Evolutionary conservation across 2,888 invertebrate species (phyloP).

Genomic region (Ormyrus labotus): DNA sequence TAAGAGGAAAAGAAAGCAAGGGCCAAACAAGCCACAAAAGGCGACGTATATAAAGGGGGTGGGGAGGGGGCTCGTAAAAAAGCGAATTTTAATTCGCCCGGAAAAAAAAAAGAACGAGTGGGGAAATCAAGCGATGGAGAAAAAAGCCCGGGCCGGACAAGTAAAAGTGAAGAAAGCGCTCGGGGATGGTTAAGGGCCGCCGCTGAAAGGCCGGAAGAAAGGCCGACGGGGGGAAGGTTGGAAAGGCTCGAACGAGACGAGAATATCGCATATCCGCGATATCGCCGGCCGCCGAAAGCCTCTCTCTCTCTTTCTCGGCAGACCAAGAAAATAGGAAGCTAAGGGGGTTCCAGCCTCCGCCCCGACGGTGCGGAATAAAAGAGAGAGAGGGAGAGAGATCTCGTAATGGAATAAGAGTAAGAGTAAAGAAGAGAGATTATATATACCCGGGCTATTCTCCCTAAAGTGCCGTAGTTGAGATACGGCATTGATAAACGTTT

Average conservation of each 20-base stretch:
- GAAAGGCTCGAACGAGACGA: slow-evolving; percentile 35
- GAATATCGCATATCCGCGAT: slow-evolving; percentile 46
- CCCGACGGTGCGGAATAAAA: neutral
- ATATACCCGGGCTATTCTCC: too few species aligned
- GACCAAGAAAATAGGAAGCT: slow-evolving; percentile 32
- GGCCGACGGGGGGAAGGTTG: neutral
- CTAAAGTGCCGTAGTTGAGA: too few species aligned
- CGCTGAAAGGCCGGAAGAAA: slow-evolving; percentile 22
- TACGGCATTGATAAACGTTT: too few species aligned
- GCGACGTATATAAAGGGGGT: slow-evolving; percentile 20
- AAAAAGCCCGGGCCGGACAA: slow-evolving; percentile 16
- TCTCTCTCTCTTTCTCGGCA: neutral
- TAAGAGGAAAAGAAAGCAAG: slow-evolving; percentile 14
- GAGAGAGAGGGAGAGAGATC: slow-evolving; percentile 37
- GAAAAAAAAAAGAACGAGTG: slow-evolving; percentile 8
- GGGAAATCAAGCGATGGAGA: slow-evolving; percentile 32
- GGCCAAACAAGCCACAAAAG: slow-evolving; percentile 54
- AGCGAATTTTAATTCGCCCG: slow-evolving; percentile 52
- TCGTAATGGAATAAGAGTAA: slow-evolving; percentile 40
- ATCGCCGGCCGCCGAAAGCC: neutral
- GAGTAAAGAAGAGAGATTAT: slow-evolving; percentile 38
- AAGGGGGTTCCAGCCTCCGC: neutral
- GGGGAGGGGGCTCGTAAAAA: slow-evolving; percentile 33
- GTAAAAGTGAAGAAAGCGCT: slow-evolving; percentile 49
- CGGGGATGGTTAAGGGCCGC: slow-evolving; percentile 5